Conservation (phyloP, 1,140 invertebrate species). For the Drosophila ercepeae region DNA sequence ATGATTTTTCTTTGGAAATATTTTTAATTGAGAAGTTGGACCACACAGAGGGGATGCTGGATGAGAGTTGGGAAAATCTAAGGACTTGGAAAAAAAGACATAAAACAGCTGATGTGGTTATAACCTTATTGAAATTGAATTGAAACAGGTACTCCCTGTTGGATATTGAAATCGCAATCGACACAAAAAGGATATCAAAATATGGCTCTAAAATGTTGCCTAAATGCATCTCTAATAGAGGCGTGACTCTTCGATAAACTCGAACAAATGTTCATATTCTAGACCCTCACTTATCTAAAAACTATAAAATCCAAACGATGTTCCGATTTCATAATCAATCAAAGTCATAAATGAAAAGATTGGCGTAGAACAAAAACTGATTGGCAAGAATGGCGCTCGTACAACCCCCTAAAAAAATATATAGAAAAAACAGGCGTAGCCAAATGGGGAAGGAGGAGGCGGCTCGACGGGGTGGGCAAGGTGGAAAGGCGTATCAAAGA, state of each 20-base stretch:
- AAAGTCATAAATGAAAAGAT: constrained; percentile 78
- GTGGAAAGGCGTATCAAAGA: constrained; percentile 56
- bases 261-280: constrained; percentile 71
- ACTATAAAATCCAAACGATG: constrained; percentile 61
- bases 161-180: too few species aligned
- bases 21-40: constrained; percentile 42
- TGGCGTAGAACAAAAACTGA: constrained; percentile 42
- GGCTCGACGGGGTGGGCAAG: constrained; percentile 4
- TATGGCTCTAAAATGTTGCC: too few species aligned
- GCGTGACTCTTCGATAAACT: constrained; percentile 31
- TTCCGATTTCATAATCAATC: constrained; percentile 77
- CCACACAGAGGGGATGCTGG: constrained; percentile 17
- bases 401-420: constrained; percentile 56
- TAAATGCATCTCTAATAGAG: too few species aligned
- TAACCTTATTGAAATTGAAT: neutral
- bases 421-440: constrained; percentile 27
- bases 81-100: neutral
- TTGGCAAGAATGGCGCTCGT: constrained; percentile 41
- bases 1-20: constrained; percentile 47
- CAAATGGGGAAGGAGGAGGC: constrained; percentile 22
- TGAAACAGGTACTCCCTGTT: too few species aligned
- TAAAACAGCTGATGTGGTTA: neutral
- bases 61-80: neutral
- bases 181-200: too few species aligned
- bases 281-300: constrained; percentile 25